A percentile compares a stretch with the other conserved stretches of the same genome.
Evolutionary conservation across 37 sponge, comb jelly and placozoan species (phyloP).

Genomic region (Ephydatia muelleri): DNA sequence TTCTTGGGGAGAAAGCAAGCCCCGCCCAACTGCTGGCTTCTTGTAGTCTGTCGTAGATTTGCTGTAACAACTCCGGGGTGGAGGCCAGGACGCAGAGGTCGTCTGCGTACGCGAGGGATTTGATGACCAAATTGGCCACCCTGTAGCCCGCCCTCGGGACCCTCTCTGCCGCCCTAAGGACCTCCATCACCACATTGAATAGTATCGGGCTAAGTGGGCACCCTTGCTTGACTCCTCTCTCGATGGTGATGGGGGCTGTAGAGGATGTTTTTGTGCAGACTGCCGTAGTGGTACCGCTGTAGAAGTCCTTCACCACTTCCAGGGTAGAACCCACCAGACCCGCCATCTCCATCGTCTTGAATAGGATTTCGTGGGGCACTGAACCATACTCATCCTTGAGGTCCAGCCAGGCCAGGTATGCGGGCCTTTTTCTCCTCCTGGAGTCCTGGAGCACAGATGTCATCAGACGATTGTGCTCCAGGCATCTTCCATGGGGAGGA

Average conservation of each 20-base stretch:
- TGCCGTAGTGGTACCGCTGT: not conserved
- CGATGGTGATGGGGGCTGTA: not conserved
- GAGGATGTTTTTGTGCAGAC: not conserved
- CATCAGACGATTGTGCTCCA: slow-evolving; percentile 29
- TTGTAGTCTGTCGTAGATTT: not conserved
- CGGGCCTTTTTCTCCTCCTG: slow-evolving; percentile 13
- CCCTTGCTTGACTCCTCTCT: slow-evolving; percentile 28
- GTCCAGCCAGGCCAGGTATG: slow-evolving; percentile 32
- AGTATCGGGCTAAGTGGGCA: slow-evolving; percentile 38
- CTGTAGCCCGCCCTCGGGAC: not conserved
- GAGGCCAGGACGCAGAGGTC: not conserved
- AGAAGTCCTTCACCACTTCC: slow-evolving; percentile 22
- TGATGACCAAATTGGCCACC: not conserved
- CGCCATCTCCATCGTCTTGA: too few species aligned
- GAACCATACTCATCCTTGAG: slow-evolving; percentile 44
- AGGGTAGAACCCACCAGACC: too few species aligned
- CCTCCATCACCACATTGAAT: slow-evolving; percentile 39
- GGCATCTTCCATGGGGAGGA: slow-evolving; percentile 37
- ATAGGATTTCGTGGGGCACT: slow-evolving; percentile 15
- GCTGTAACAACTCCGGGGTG: not conserved
- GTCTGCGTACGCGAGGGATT: not conserved
- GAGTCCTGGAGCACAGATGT: slow-evolving; percentile 9
- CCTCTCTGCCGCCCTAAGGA: not conserved
- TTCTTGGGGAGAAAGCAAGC: not conserved
- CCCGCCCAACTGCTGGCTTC: not conserved